Conservation (phyloP, 2,113 vertebrate species). For the Hylia prasina region DNA sequence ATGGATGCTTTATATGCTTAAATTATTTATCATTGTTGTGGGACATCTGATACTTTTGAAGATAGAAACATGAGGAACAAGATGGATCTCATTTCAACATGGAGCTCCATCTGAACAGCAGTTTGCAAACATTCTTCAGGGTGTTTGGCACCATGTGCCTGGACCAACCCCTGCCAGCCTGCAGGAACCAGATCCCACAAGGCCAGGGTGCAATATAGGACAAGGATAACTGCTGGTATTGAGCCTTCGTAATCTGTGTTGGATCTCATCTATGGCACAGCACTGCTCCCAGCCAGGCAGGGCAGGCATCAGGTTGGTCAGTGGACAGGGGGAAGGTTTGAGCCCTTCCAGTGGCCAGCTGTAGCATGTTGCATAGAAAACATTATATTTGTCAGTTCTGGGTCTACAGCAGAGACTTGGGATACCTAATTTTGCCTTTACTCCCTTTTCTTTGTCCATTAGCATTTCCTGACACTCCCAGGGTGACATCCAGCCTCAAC, state of each 20-base stretch:
- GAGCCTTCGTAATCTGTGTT: neutral
- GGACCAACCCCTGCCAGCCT: neutral
- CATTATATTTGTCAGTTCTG: neutral
- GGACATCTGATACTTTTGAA: slow-evolving; percentile 8
- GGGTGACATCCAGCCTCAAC: neutral
- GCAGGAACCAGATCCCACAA: fast-evolving
- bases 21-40: slow-evolving; percentile 16
- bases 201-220: neutral
- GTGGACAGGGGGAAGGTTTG: fast-evolving
- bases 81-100: neutral
- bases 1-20: neutral
- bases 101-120: neutral
- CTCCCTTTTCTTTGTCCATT: neutral
- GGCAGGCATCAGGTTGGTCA: neutral
- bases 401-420: neutral
- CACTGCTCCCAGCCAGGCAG: neutral
- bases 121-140: neutral
- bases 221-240: neutral
- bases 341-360: fast-evolving
- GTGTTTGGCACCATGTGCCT: neutral
- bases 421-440: neutral
- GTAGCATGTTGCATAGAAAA: fast-evolving
- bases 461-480: neutral
- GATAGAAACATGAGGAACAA: neutral
- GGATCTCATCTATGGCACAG: neutral